Conservation (phyloP, 2,888 invertebrate species). For the Acanthacorydalis orientalis region DNA sequence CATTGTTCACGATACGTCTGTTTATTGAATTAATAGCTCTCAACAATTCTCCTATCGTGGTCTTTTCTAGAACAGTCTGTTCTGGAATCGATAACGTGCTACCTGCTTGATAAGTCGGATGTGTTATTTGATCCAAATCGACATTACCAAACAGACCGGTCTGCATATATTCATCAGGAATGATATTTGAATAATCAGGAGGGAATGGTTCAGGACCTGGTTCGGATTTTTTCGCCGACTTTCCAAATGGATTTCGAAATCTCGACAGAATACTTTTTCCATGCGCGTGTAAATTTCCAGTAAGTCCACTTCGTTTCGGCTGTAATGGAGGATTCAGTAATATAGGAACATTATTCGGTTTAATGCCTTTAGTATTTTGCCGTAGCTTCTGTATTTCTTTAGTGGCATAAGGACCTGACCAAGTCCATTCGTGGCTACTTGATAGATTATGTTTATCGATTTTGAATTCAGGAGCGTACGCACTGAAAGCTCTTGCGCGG, state of each 20-base stretch:
- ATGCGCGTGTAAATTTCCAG: neutral
- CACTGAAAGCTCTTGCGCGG: slow-evolving; percentile 45
- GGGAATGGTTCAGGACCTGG: neutral
- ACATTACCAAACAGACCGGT: slow-evolving; percentile 7
- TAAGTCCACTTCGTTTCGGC: neutral
- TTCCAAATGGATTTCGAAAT: slow-evolving; percentile 14
- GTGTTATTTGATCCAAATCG: neutral
- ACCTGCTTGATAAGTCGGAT: slow-evolving; percentile 14
- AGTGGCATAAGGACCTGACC: slow-evolving; percentile 48
- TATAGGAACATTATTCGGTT: neutral
- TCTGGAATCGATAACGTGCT: slow-evolving; percentile 18
- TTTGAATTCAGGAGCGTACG: slow-evolving; percentile 22
- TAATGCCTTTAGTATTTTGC: slow-evolving; percentile 5
- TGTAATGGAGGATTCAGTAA: too few relatives aligned
- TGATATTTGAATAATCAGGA: slow-evolving; percentile 1
- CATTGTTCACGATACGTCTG: slow-evolving; percentile 25
- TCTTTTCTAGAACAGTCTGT: slow-evolving; percentile 56
- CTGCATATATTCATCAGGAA: slow-evolving; percentile 6
- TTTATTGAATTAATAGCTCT: slow-evolving; percentile 58
- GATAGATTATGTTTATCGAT: slow-evolving; percentile 21
- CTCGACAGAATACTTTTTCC: slow-evolving; percentile 13
- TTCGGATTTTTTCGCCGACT: slow-evolving; percentile 9
- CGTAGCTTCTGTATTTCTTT: slow-evolving; percentile 36
- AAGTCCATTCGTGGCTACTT: slow-evolving; percentile 36
- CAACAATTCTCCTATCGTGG: slow-evolving; percentile 66